Evolutionary conservation across 2,797 vertebrate species (phyloP), one percentile per base, ranked within the genome.

Genomic region (Caiman crocodilus): DNA sequence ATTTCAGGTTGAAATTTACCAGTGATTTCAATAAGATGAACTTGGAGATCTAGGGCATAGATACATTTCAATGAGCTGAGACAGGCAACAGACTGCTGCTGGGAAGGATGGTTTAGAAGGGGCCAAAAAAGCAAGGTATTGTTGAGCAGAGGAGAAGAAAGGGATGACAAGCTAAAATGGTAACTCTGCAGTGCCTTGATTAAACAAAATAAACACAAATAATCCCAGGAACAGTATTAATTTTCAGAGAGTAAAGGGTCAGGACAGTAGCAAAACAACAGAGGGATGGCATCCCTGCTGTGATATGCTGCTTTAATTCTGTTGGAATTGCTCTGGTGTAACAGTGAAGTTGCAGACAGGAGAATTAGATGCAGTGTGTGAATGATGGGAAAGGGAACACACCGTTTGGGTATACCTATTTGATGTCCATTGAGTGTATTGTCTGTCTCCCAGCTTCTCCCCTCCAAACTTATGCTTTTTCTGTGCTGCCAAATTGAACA

Each of bases 1-100:
- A 30, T 83, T 93, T 92, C 42, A 8, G 0, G 58, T 25, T 65
- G 76, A 90, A 92, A 74, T 87, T 87, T 61, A 84, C 9, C 63
- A 69, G 76, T 78, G 85, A 15, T 55, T 65, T 92, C 80, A 3
- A 0, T 23, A 85, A 61, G 76, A 82, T 2, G 25, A 14, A 25
- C 14, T 30, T 89, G 63, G 80, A 84, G 67, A 42, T 85, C 75
- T 73, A 15, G 85, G 84, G 67, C 32, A 15, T 6, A 35, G 82
- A 75, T n/a, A 35, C 35, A 75, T 89, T 85, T 84, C 3, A 4
- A n/a, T 88, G 61, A 75, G n/a, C 87, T 78, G 15, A 76, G 74
- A 80, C 12, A 55, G 87, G 79, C 28, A 92, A 83, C 55, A 76
- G 4, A 4, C 23, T 78, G 69, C 17, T 84, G 8, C 65, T 64